phyloP scores from a whole-genome alignment of 2,888 invertebrate species.

The Drosophila tripunctata region DNA sequence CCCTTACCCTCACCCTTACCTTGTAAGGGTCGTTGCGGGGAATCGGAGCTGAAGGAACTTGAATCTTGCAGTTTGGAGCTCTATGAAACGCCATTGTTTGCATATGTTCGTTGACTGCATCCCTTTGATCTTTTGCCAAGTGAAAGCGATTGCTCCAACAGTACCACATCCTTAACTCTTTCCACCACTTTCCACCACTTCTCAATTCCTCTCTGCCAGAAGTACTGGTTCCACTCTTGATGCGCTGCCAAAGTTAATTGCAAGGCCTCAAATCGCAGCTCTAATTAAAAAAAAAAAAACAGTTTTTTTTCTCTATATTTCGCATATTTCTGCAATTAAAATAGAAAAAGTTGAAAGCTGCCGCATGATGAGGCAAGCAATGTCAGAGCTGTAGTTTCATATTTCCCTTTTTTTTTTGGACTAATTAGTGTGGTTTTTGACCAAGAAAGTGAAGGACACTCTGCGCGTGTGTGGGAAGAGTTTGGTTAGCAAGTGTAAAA shows the following conservation, averaged over 20 bases:
- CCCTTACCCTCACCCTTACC: slow-evolving; percentile 3
- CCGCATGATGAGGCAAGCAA: slow-evolving; percentile 1
- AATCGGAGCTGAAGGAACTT: slow-evolving; percentile 29
- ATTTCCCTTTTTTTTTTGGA: not conserved
- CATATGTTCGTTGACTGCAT: slow-evolving; percentile 63
- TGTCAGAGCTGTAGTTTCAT: slow-evolving; percentile 10
- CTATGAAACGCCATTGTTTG: slow-evolving; percentile 63
- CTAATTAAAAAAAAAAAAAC: slow-evolving; percentile 65
- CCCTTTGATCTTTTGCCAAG: slow-evolving; percentile 75
- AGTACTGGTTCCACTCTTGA: slow-evolving; percentile 29
- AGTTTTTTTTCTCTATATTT: slow-evolving; percentile 22
- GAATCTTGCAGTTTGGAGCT: slow-evolving; percentile 44
- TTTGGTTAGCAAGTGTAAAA: not conserved
- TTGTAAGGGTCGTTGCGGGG: slow-evolving; percentile 10
- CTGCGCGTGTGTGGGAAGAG: slow-evolving; percentile 3
- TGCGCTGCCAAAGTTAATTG: slow-evolving; percentile 71
- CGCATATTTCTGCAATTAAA: slow-evolving; percentile 53
- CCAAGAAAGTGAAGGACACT: slow-evolving; percentile 18
- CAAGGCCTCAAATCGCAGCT: slow-evolving; percentile 56
- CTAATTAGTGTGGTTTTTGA: slow-evolving; percentile 19
- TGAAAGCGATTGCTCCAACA: slow-evolving; percentile 71
- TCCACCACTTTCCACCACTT: not conserved
- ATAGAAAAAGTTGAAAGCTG: slow-evolving; percentile 36
- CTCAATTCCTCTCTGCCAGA: not conserved
- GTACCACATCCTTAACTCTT: not conserved